Conservation (phyloP, 2,113 vertebrate genomes). For the Petromus typicus region DNA sequence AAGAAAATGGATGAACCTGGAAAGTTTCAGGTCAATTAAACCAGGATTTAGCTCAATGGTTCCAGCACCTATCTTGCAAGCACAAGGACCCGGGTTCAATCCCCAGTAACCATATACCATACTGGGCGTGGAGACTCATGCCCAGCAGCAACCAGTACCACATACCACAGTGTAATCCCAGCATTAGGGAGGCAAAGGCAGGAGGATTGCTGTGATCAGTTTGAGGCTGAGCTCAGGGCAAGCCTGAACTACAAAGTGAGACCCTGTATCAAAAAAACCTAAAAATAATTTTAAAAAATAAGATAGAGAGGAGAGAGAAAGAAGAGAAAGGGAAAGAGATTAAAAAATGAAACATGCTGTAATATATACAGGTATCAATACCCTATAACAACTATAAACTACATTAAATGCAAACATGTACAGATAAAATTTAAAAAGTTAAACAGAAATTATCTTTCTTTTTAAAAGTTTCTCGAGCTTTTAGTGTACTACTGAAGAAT, state of each 20-base stretch:
- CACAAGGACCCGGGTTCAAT: too few species aligned
- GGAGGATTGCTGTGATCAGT: too few species aligned
- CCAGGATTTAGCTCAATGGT: too few species aligned
- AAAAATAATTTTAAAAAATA: neutral
- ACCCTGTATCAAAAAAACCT: neutral
- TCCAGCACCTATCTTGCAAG: too few species aligned
- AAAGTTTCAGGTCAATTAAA: too few species aligned
- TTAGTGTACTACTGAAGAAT: neutral
- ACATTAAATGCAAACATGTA: neutral
- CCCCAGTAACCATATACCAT: too few species aligned
- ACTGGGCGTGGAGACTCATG: too few species aligned
- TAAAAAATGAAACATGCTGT: neutral
- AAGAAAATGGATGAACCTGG: neutral
- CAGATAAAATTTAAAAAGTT: neutral
- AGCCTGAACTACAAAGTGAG: neutral
- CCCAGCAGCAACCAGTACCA: too few species aligned
- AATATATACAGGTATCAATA: neutral
- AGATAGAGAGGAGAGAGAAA: too few species aligned
- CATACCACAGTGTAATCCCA: too few species aligned
- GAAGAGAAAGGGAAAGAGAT: neutral
- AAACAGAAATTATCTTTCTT: neutral
- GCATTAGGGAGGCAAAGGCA: too few species aligned
- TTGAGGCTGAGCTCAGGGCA: too few species aligned
- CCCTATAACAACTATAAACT: neutral
- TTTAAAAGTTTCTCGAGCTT: neutral